A percentile compares a stretch with the other conserved stretches of the same genome.
phyloP scores from a whole-genome alignment of 2,113 vertebrate genomes.

The Oncorhynchus gorbuscha region DNA sequence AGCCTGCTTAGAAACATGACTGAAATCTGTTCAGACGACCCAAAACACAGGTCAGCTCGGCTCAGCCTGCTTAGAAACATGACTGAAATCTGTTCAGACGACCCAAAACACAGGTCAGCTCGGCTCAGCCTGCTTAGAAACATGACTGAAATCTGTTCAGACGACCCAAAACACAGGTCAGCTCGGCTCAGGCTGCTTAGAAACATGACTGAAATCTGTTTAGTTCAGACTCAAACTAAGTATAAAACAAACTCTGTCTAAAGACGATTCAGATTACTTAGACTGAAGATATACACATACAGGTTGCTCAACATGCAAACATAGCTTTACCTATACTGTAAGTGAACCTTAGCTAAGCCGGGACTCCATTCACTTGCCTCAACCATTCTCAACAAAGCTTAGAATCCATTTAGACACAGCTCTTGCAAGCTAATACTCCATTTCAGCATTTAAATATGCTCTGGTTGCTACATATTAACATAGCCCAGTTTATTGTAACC shows the following conservation, averaged over 20 bases:
- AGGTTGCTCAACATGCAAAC: background rate
- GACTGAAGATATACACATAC: too few relatives aligned
- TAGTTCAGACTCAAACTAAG: background rate
- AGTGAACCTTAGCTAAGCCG: background rate
- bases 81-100: background rate
- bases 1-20: constrained; percentile 26
- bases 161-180: too few relatives aligned
- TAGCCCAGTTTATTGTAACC: constrained; percentile 51
- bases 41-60: background rate
- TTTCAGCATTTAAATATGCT: constrained; percentile 49
- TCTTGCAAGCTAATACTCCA: constrained; percentile 70
- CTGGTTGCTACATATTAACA: constrained; percentile 38
- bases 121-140: constrained; percentile 28
- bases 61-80: constrained; percentile 32
- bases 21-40: constrained; percentile 7
- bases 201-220: background rate
- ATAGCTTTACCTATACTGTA: background rate
- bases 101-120: too few relatives aligned
- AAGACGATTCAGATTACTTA: background rate
- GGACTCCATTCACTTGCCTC: background rate
- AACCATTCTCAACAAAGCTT: background rate
- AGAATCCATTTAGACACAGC: constrained; percentile 27
- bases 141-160: background rate
- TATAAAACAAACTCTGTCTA: background rate
- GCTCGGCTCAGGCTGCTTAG: constrained; percentile 22